Evolutionary conservation across 2,888 invertebrate species (phyloP).

Genomic region (Drosophila mimetica): DNA sequence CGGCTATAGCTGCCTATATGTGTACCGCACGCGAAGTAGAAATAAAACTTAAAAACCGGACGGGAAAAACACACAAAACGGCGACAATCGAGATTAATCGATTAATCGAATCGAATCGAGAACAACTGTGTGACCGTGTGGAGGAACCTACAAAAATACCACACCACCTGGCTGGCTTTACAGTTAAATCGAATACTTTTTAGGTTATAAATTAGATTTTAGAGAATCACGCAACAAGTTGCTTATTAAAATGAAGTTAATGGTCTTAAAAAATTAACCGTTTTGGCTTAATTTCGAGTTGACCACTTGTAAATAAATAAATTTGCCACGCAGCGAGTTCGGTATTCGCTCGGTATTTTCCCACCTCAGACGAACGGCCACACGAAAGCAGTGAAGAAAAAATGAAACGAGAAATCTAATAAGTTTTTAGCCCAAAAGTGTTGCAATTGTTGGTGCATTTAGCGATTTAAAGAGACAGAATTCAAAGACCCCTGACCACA

Average conservation of each 20-base stretch:
- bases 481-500: slow-evolving; percentile 21
- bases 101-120: slow-evolving; percentile 17
- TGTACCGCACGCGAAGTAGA: slow-evolving; percentile 17
- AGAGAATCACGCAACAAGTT: background rate
- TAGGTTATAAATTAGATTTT: background rate
- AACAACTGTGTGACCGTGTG: slow-evolving; percentile 16
- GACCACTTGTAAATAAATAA: background rate
- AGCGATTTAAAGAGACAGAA: slow-evolving; percentile 21
- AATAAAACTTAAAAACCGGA: slow-evolving; percentile 35
- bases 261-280: background rate
- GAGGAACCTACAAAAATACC: background rate
- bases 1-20: slow-evolving; percentile 6
- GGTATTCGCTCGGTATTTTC: slow-evolving; percentile 16
- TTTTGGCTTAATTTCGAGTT: background rate
- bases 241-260: background rate
- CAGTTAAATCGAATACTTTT: background rate
- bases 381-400: slow-evolving; percentile 47
- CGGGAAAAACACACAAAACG: slow-evolving; percentile 3
- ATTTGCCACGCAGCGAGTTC: slow-evolving; percentile 19
- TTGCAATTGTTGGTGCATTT: slow-evolving; percentile 49
- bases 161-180: background rate
- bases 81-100: too few species aligned
- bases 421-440: slow-evolving; percentile 33
- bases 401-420: slow-evolving; percentile 37
- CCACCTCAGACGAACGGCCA: slow-evolving; percentile 25